Base-by-base conservation (phyloP, 2,888 invertebrate genomes). In the Prosopocoilus inquinatus region DNA sequence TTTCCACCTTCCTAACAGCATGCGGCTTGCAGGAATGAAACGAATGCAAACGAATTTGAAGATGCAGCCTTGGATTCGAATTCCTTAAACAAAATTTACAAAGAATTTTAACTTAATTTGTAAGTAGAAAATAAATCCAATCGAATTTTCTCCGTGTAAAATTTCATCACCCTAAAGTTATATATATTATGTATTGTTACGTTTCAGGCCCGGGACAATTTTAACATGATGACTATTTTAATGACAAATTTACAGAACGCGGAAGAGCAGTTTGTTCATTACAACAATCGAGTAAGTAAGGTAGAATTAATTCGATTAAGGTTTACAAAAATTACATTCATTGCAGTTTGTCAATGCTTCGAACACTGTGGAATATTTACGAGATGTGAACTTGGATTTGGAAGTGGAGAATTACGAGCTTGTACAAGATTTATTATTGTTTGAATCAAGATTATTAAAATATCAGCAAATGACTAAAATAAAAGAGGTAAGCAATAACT, bases 351-450 rank as follows among this genome's bases (percentile, higher is more conserved):
- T 57, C n/a, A 57, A 59, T 32, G 55, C 63, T n/a, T 47, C 53
- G 35, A 48, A 50, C 11, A 51, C 60, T 2, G 56, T 63, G 9
- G 64, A 68, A 34, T 55, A 60, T 41, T 55, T 77, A 33, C 67
- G 71, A 62, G 75, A 78, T 44, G 56, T 70, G 16, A 75, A 72
- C 62, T 70, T 75, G 35, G 64, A 68, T 36, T 58, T 76, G 33
- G 76, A 76, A 68, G 65, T 75, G n/a, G 71, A 71, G 15, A 71
- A 75, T 52, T 74, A 74, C 53, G 67, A 70, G 50, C 69, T 64
- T 47, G 57, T 73, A 9, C 76, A 76, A 60, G 76, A 77, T 60
- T 58, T 74, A 9, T 67, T 69, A 34, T 62, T 70, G 45, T 63
- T 75, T 51, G 75, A 77, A 58, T 60, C 64, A 36, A 70, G 71